phyloP scores from a whole-genome alignment of 2,888 invertebrate genomes.

The Thera britannica region DNA sequence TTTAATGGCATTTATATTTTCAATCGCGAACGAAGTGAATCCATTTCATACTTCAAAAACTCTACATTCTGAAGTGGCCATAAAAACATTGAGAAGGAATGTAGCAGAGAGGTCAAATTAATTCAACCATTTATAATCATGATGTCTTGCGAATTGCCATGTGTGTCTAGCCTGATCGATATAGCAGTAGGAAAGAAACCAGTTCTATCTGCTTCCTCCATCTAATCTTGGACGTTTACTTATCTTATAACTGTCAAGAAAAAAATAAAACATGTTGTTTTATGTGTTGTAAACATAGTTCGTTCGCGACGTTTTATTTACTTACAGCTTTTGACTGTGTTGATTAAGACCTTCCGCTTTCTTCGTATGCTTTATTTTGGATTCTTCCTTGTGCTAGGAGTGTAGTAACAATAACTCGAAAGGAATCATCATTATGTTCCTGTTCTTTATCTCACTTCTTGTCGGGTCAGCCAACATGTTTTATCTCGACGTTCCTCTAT shows the following conservation, averaged over 20 bases:
- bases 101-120: slow-evolving; percentile 26
- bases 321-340: too few relatives aligned
- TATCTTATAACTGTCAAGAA: not conserved
- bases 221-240: slow-evolving; percentile 3
- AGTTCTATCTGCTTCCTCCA: slow-evolving; percentile 17
- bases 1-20: not conserved
- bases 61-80: not conserved
- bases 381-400: too few relatives aligned
- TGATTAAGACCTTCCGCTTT: too few relatives aligned
- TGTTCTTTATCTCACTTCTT: too few relatives aligned
- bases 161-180: slow-evolving; percentile 25
- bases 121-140: slow-evolving; percentile 28
- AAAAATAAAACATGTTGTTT: not conserved
- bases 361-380: too few relatives aligned
- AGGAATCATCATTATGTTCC: too few relatives aligned
- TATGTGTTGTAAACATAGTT: not conserved
- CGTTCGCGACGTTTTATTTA: not conserved
- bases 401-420: too few relatives aligned
- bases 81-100: slow-evolving; percentile 16
- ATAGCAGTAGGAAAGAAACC: slow-evolving; percentile 31
- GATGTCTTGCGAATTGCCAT: slow-evolving; percentile 19
- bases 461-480: too few relatives aligned
- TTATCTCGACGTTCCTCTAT: too few relatives aligned
- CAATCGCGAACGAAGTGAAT: not conserved
- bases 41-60: not conserved